phyloP scores from a whole-genome alignment of 64 coral and sea anemone genomes.

The Porites australiensis region DNA sequence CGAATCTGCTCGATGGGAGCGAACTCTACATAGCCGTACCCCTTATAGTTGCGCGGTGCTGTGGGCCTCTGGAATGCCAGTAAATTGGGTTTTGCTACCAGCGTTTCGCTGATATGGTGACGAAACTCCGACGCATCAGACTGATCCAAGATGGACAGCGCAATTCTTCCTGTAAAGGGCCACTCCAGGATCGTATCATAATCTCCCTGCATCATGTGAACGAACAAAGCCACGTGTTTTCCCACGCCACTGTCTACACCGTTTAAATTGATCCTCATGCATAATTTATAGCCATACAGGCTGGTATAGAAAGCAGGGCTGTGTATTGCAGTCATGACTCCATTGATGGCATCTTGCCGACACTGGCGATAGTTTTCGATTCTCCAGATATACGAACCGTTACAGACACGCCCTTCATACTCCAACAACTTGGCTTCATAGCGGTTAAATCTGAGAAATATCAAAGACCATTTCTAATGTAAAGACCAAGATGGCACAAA shows the following conservation, averaged over 20 bases:
- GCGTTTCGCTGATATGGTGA: constrained; percentile 80
- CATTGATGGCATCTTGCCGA: constrained; percentile 63
- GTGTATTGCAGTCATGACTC: constrained; percentile 70
- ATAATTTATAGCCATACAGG: constrained; percentile 62
- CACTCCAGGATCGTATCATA: constrained; percentile 30
- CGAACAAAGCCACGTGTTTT: constrained; percentile 58
- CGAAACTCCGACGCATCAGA: constrained; percentile 49
- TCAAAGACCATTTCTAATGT: too few relatives aligned
- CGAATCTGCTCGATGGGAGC: constrained; percentile 45
- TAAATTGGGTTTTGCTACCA: constrained; percentile 80
- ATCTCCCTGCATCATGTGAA: constrained; percentile 74
- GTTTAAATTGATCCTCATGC: constrained; percentile 70
- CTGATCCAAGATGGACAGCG: constrained; percentile 68
- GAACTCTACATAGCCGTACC: constrained; percentile 72
- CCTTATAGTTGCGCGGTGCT: constrained; percentile 73
- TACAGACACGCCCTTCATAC: constrained; percentile 51
- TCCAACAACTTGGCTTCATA: constrained; percentile 40
- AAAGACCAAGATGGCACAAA: too few relatives aligned
- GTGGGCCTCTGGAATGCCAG: constrained; percentile 82
- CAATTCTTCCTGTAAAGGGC: constrained; percentile 53
- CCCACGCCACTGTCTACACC: constrained; percentile 71
- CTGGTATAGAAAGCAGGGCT: constrained; percentile 65
- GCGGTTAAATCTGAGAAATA: neutral
- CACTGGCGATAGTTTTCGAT: constrained; percentile 74
- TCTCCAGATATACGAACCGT: constrained; percentile 65